These are phyloP conservation scores for Clarias fuscus DNA, from an alignment of 2,797 vertebrate genomes.

Conservation along the genomic window DNA sequence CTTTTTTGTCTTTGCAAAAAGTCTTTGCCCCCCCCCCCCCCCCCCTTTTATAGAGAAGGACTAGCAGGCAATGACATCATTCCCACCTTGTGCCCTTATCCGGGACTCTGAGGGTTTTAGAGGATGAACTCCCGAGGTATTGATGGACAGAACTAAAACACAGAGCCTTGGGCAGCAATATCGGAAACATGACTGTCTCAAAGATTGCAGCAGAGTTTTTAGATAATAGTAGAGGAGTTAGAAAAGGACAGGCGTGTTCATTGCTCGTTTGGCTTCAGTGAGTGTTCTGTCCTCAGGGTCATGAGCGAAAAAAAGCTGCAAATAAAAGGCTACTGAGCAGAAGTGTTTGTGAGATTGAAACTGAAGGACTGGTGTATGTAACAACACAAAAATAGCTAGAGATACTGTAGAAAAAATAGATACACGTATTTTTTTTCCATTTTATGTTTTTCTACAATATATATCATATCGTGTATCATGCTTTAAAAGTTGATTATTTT, in stretches of 20 bases:
- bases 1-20: not conserved
- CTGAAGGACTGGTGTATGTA: not conserved
- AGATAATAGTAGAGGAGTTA: not conserved
- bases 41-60: too few species aligned
- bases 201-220: not conserved
- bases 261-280: not conserved
- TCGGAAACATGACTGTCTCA: not conserved
- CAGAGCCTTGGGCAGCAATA: not conserved
- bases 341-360: not conserved
- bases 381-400: too few species aligned
- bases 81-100: not conserved
- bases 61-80: not conserved
- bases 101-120: not conserved
- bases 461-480: not conserved
- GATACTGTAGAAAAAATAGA: too few species aligned
- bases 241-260: not conserved
- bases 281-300: not conserved
- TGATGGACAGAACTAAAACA: slow-evolving; percentile 15
- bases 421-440: too few species aligned
- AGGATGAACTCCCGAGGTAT: not conserved
- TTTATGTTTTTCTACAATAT: too few species aligned
- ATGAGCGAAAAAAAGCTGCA: not conserved
- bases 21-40: too few species aligned
- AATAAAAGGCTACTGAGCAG: not conserved
- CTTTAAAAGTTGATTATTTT: too few species aligned